Evolutionary conservation across 2,888 invertebrate species (phyloP), one percentile per base, ranked within the genome.

Genomic region (Urechis unicinctus): DNA sequence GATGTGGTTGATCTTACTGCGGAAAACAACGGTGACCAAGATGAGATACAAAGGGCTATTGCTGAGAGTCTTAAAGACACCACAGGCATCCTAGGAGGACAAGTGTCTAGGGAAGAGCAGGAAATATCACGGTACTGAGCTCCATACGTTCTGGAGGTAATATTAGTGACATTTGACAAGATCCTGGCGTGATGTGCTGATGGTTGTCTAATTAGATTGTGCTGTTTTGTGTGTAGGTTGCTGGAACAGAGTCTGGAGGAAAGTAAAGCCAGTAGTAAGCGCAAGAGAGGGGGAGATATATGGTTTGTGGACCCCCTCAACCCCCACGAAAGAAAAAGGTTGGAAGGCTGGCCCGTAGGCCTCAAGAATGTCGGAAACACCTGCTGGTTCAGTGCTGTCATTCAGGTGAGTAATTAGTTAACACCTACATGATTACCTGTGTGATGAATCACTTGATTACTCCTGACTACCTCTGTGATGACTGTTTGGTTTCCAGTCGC

Each of bases 371-470:
- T 80, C 5, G 80, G 80, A 50, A 80, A 80, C 57, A 80, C 80
- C 0, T 80, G 80, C 66, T 80, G 80, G 80, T 80, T 80, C 62
- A 79, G 78, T 66, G 79, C 79, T 57, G 79, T 80, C n/a, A 79
- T 80, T 53, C 80, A 80, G 72, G 78, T 78, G 57, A 55, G 57
- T 22, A 52, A 9, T 5, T n/a, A n/a, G n/a, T n/a, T n/a, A n/a
- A n/a, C n/a, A n/a, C n/a, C n/a, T n/a, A n/a, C n/a, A n/a, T 13
- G 24, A 24, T 30, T 4, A 17, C 21, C 26, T 28, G 9, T 17
- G 6, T 45, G 13, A 45, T 17, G n/a, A n/a, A n/a, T n/a, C n/a
- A n/a, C n/a, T n/a, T n/a, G n/a, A n/a, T n/a, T n/a, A 5, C 5
- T 13, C 49, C 28, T n/a, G 31, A 21, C 13, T 30, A 6, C n/a